Conservation (phyloP, 2,888 invertebrate species). For the Fragum whitleyi region DNA sequence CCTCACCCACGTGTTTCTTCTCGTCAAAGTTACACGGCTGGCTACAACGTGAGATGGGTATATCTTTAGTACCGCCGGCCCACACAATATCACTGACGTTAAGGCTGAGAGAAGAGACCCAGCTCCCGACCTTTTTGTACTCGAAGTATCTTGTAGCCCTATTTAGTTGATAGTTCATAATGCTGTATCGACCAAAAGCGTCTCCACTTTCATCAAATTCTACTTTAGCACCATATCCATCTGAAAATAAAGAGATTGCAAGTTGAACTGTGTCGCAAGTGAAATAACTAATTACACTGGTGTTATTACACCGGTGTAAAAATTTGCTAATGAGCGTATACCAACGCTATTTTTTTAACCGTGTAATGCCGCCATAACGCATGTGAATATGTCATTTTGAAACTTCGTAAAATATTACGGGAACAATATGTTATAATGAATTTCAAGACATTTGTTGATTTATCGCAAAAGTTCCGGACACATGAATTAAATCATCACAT, state of each 20-base stretch:
- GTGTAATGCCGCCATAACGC: too few species aligned
- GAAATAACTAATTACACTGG: too few species aligned
- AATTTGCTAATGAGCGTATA: too few species aligned
- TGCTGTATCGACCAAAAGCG: constrained; percentile 86
- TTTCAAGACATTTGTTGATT: too few species aligned
- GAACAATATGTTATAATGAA: too few species aligned
- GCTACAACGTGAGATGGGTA: constrained; percentile 85
- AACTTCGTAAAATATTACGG: too few species aligned
- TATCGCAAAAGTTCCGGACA: too few species aligned
- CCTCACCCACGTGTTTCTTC: constrained; percentile 84
- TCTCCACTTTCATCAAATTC: constrained; percentile 86
- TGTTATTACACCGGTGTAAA: too few species aligned
- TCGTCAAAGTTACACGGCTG: constrained; percentile 85
- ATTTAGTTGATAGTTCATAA: constrained; percentile 86
- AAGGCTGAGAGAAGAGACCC: constrained; percentile 87
- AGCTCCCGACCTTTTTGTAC: constrained; percentile 85
- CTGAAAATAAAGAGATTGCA: constrained; percentile 86
- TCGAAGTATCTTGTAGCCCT: constrained; percentile 77
- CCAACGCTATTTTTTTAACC: too few species aligned
- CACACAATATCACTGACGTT: constrained; percentile 83
- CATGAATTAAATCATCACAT: too few species aligned
- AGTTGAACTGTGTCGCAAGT: too few species aligned
- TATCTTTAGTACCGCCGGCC: constrained; percentile 82
- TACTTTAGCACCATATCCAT: constrained; percentile 89
- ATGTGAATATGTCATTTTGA: too few species aligned